Evolutionary conservation across 2,888 invertebrate species (phyloP).

Genomic region (Stramonita haemastoma): DNA sequence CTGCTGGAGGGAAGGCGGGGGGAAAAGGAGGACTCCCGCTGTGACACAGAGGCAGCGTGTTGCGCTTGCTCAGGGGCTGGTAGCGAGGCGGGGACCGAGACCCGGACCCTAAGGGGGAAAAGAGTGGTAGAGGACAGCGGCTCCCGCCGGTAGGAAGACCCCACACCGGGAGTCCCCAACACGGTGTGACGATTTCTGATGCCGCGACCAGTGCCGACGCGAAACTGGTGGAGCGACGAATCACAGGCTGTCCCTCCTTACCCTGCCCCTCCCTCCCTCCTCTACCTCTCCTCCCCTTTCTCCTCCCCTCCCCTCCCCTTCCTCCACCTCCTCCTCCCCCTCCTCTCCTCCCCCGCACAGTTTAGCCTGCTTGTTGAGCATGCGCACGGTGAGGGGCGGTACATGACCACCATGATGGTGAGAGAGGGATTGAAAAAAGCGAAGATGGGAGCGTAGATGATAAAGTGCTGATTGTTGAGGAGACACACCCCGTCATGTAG

Average conservation of each 20-base stretch:
- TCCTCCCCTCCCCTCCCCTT: conserved; percentile 50
- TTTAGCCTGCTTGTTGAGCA: conserved; percentile 86
- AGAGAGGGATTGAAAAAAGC: conserved; percentile 98
- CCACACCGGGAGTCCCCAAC: conserved; percentile 41
- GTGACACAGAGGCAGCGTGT: conserved; percentile 48
- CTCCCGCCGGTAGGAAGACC: conserved; percentile 13
- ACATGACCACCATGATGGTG: conserved; percentile 96
- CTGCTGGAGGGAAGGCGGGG: neutral
- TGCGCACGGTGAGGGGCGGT: conserved; percentile 90
- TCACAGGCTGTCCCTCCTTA: conserved; percentile 61
- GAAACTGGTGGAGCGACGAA: conserved; percentile 66
- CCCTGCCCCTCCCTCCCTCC: conserved; percentile 48
- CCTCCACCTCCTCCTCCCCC: conserved; percentile 47
- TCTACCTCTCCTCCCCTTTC: conserved; percentile 46
- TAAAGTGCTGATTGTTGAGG: conserved; percentile 77
- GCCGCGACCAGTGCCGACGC: conserved; percentile 49
- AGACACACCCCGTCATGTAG: conserved; percentile 81
- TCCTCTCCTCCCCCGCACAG: conserved; percentile 59
- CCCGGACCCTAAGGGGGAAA: conserved; percentile 8
- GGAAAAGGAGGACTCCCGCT: neutral
- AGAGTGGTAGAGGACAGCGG: conserved; percentile 14
- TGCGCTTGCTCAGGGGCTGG: conserved; percentile 46
- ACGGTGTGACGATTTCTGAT: conserved; percentile 26
- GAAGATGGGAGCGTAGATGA: conserved; percentile 94
- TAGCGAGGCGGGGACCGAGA: conserved; percentile 8